These are phyloP conservation scores for Diploscapter pachys DNA, from an alignment of 1,140 invertebrate species.

Conservation along the genomic window DNA sequence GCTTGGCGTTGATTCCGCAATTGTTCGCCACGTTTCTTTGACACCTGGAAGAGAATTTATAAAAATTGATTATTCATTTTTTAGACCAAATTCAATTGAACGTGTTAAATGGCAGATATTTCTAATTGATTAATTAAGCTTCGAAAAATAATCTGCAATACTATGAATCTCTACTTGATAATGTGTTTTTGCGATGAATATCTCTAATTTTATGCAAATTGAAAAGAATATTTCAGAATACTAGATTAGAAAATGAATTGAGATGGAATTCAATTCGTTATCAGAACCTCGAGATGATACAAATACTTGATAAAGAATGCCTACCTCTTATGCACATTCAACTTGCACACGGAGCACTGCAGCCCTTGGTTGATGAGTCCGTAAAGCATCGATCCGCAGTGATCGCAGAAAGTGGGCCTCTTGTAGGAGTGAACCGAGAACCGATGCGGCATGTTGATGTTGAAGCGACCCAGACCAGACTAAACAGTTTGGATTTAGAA, in stretches of 20 bases:
- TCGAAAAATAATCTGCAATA: background rate
- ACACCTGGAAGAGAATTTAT: conserved; percentile 66
- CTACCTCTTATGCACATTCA: conserved; percentile 89
- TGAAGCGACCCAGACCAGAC: conserved; percentile 73
- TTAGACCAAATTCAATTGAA: background rate
- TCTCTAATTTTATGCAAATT: too few relatives aligned
- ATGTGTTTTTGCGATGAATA: too few relatives aligned
- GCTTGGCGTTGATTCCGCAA: conserved; percentile 94
- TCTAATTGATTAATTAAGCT: background rate
- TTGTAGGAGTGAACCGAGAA: conserved; percentile 89
- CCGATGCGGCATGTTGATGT: conserved; percentile 90
- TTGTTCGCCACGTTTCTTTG: conserved; percentile 99
- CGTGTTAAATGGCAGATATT: background rate
- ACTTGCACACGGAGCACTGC: conserved; percentile 91
- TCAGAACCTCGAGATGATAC: too few relatives aligned
- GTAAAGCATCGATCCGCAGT: conserved; percentile 90
- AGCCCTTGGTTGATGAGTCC: conserved; percentile 90
- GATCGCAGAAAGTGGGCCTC: conserved; percentile 95
- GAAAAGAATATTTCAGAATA: too few relatives aligned
- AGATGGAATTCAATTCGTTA: too few relatives aligned
- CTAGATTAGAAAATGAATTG: too few relatives aligned
- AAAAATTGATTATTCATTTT: conserved; percentile 29
- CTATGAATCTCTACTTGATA: too few relatives aligned
- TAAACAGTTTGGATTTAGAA: too few relatives aligned
- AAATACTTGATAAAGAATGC: too few relatives aligned